phyloP scores from a whole-genome alignment of 2,888 invertebrate genomes.

The Bugula neritina region DNA sequence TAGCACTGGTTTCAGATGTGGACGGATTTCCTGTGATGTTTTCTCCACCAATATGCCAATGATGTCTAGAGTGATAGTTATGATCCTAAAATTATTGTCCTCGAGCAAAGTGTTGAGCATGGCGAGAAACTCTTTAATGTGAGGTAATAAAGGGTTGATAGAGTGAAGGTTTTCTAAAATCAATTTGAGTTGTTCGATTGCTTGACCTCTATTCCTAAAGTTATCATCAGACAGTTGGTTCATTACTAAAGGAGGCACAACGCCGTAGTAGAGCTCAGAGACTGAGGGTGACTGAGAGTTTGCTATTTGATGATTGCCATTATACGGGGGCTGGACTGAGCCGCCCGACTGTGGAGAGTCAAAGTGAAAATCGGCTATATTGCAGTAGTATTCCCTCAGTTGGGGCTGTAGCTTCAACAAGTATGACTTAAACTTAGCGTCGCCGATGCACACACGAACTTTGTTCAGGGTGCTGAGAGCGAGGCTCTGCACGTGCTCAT shows the following conservation, averaged over 20 bases:
- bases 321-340: background rate
- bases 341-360: background rate
- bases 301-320: background rate
- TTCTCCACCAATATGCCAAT: conserved; percentile 54
- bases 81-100: conserved; percentile 60
- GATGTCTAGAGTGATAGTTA: conserved; percentile 55
- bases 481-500: conserved; percentile 41
- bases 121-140: conserved; percentile 62
- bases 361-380: background rate
- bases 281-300: background rate
- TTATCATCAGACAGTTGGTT: conserved; percentile 54
- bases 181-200: conserved; percentile 60
- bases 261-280: conserved; percentile 43
- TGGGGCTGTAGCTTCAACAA: conserved; percentile 42
- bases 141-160: conserved; percentile 57
- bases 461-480: conserved; percentile 51
- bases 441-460: conserved; percentile 51
- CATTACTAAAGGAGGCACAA: conserved; percentile 54
- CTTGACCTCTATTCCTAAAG: conserved; percentile 59
- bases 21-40: conserved; percentile 51
- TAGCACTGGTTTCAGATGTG: conserved; percentile 55
- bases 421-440: conserved; percentile 46
- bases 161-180: conserved; percentile 53
- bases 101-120: conserved; percentile 60
- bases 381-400: conserved; percentile 31